These are phyloP conservation scores for Limnodromus scolopaceus DNA, from an alignment of 2,797 vertebrate species.

Conservation along the genomic window DNA sequence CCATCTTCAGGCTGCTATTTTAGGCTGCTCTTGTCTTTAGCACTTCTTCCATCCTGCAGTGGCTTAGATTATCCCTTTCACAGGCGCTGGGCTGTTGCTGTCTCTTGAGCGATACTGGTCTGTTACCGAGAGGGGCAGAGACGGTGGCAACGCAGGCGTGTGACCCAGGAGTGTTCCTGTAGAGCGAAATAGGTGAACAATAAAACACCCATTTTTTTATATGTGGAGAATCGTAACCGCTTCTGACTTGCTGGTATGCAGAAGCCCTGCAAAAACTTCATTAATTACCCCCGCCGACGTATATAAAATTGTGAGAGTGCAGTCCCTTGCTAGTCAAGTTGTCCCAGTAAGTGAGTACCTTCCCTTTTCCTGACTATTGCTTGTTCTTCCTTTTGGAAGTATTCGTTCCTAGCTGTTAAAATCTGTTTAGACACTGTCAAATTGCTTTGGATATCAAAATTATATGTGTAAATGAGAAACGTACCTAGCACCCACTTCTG, in stretches of 20 bases:
- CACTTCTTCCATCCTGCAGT: constrained; percentile 14
- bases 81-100: neutral
- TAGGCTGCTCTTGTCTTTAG: constrained; percentile 43
- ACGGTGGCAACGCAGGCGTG: neutral
- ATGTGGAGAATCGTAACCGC: neutral
- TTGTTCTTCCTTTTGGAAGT: neutral
- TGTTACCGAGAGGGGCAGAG: neutral
- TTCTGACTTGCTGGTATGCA: rapidly evolving
- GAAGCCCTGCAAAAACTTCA: neutral
- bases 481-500: neutral
- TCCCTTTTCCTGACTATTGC: neutral
- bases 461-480: constrained; percentile 43
- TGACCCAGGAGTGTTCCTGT: neutral
- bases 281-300: neutral
- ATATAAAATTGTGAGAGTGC: neutral
- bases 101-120: neutral
- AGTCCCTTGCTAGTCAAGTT: neutral
- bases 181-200: neutral
- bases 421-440: constrained; percentile 16
- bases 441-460: constrained; percentile 51
- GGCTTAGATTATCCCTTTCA: neutral
- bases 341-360: neutral
- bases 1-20: constrained; percentile 46
- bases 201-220: neutral
- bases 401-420: neutral